Evolutionary conservation across 2,888 invertebrate genomes (phyloP).

Genomic region (Cryptosula pallasiana): DNA sequence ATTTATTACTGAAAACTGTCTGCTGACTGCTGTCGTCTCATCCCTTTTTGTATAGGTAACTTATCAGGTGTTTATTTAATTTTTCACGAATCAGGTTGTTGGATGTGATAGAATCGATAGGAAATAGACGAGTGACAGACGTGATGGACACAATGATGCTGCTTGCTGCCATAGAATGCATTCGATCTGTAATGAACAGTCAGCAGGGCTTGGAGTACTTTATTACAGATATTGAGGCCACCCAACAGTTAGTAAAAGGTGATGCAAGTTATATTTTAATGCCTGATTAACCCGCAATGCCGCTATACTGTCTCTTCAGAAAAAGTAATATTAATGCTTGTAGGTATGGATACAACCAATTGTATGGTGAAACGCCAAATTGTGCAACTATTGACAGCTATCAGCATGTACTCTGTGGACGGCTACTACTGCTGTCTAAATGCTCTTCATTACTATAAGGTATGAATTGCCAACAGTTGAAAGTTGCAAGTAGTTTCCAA

Average conservation of each 20-base stretch:
- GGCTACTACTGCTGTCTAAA: conserved; percentile 9
- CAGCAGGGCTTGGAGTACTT: conserved; percentile 14
- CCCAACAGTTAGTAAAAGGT: conserved; percentile 11
- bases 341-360: conserved; percentile 16
- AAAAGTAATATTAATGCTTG: conserved; percentile 2
- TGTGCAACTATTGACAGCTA: conserved; percentile 11
- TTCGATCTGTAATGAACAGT: conserved; percentile 11
- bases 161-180: conserved; percentile 5
- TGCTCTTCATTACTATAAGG: conserved; percentile 12
- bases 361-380: conserved; percentile 14
- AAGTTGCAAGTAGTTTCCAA: too few species aligned
- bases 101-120: neutral
- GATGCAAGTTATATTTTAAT: too few species aligned
- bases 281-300: too few species aligned
- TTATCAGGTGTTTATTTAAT: too few species aligned
- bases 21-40: too few species aligned
- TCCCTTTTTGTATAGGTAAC: too few species aligned
- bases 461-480: too few species aligned
- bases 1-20: too few species aligned
- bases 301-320: too few species aligned
- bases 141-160: conserved; percentile 1
- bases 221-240: conserved; percentile 11
- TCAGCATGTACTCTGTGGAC: conserved; percentile 9
- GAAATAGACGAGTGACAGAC: neutral
- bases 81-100: too few species aligned